Percentiles rank a stretch among this genome's conserved stretches.
These are phyloP conservation scores for Solea senegalensis DNA, from an alignment of 2,113 vertebrate species.

Conservation along the genomic window DNA sequence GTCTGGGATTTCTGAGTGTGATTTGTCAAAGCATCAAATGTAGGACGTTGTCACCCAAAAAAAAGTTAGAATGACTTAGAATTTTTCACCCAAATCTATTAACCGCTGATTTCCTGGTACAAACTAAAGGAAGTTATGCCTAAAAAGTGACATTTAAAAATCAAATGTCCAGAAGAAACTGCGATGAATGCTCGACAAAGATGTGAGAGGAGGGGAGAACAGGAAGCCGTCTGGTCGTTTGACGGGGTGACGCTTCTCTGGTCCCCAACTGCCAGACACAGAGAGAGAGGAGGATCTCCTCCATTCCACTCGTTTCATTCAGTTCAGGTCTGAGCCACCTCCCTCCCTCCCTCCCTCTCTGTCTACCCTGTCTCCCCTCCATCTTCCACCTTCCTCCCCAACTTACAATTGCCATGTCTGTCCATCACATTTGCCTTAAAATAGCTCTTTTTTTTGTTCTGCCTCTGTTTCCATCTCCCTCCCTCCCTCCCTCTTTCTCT, in stretches of 20 bases:
- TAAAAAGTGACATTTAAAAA: no score
- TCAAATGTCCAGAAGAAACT: no score
- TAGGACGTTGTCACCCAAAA: not conserved
- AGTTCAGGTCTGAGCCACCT: not conserved
- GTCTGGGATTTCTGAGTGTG: not conserved
- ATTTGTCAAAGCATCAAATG: conserved; percentile 14
- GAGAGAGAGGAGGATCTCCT: conserved; percentile 18
- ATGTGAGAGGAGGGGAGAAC: conserved; percentile 12
- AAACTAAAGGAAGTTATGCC: no score
- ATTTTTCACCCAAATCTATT: not conserved
- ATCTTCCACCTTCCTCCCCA: no score
- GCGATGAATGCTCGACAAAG: not conserved
- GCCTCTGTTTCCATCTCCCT: not conserved
- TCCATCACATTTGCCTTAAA: not conserved
- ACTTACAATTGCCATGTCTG: not conserved
- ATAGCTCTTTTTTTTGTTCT: not conserved
- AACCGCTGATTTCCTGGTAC: no score
- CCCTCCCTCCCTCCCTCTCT: not conserved
- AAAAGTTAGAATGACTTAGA: conserved; percentile 6
- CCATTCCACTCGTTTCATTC: not conserved
- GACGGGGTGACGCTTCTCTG: conserved; percentile 20
- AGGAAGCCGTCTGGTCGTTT: conserved; percentile 38
- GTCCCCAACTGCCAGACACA: conserved; percentile 37
- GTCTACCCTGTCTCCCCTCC: not conserved
- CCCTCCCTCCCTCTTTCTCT: conserved; percentile 5